Percentiles rank a stretch among this genome's conserved stretches.
Conservation (phyloP, 2,797 vertebrate genomes). For the Lagorchestes hirsutus region DNA sequence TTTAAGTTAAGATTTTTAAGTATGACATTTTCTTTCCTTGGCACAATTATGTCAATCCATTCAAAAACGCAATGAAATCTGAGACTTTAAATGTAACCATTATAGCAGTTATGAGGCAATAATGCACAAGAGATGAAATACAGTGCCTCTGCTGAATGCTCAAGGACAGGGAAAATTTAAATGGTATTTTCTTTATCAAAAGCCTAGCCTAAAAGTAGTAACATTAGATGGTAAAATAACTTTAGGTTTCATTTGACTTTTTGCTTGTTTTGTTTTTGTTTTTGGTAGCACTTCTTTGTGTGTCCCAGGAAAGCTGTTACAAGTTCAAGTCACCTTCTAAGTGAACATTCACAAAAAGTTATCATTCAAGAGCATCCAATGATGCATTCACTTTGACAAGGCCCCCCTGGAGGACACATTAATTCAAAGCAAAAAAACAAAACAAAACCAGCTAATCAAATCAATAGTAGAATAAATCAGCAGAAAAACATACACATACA, state of each 20-base stretch:
- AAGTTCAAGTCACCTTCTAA: background rate
- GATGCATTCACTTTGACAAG: background rate
- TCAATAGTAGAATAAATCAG: background rate
- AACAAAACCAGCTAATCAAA: no score
- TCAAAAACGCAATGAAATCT: conserved; percentile 52
- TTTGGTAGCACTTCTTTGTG: background rate
- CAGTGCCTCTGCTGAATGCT: conserved; percentile 42
- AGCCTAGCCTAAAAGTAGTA: background rate
- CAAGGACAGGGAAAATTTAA: conserved; percentile 50
- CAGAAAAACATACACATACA: background rate
- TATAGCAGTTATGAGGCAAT: conserved; percentile 52
- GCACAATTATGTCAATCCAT: conserved; percentile 19
- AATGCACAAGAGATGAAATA: conserved; percentile 54
- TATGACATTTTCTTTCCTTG: conserved; percentile 40
- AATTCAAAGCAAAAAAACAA: background rate
- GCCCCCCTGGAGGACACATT: background rate
- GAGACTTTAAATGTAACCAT: background rate
- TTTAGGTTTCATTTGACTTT: background rate
- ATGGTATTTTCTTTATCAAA: conserved; percentile 29
- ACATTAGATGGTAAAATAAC: background rate
- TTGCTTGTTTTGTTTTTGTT: background rate
- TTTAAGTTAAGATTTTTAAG: conserved; percentile 39
- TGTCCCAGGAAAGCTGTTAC: background rate
- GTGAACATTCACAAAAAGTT: background rate
- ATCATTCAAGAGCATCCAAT: background rate